Conservation (phyloP, 2,113 vertebrate species). For the Mormoops blainvillei region DNA sequence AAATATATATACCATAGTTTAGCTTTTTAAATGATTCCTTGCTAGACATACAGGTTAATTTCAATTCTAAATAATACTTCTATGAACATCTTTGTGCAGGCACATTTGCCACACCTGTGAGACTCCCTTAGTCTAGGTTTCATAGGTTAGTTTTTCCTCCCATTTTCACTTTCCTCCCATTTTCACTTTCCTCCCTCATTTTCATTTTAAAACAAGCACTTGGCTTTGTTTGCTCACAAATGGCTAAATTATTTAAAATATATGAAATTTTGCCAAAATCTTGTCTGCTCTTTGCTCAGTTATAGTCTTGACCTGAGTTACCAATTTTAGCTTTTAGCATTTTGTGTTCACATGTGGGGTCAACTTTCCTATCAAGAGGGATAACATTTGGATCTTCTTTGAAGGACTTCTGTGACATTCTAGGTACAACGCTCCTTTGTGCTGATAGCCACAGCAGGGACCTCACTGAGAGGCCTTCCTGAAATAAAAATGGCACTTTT, state of each 20-base stretch:
- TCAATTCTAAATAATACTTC: not conserved
- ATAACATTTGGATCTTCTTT: not conserved
- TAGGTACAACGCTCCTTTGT: slow-evolving; percentile 10
- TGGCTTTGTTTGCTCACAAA: not conserved
- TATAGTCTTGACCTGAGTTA: not conserved
- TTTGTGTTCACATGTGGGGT: not conserved
- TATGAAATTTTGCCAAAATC: not conserved
- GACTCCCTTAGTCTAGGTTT: not conserved
- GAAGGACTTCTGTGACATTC: not conserved
- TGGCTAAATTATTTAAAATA: slow-evolving; percentile 18
- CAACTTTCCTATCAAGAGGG: not conserved
- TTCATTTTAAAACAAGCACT: not conserved
- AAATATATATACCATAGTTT: not conserved
- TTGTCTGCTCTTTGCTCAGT: not conserved
- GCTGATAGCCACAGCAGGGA: not conserved
- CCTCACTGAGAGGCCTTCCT: slow-evolving; percentile 47
- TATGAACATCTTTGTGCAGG: not conserved
- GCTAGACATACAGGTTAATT: not conserved
- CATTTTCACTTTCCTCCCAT: no score
- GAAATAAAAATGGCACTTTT: slow-evolving; percentile 69
- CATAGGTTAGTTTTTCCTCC: not conserved
- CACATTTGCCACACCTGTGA: not conserved
- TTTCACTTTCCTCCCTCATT: not conserved
- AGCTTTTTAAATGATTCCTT: not conserved
- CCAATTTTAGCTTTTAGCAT: not conserved